Base-by-base conservation (phyloP, 2,797 vertebrate species). In the Chelidonichthys spinosus region DNA sequence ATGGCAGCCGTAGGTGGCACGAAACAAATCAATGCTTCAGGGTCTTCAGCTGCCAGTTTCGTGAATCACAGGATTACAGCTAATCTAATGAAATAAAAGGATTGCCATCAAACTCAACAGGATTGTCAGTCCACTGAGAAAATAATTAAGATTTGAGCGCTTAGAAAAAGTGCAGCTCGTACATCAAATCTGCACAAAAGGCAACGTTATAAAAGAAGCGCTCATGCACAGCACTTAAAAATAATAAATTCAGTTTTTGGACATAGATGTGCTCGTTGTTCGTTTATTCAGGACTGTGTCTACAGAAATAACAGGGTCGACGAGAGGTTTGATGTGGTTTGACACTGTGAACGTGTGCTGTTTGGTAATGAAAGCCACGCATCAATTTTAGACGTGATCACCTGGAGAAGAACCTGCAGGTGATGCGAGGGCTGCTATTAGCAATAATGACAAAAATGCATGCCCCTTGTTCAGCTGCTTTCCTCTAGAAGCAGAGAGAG, bases 21-120 rank as follows among this genome's bases (percentile, higher is more conserved):
- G 46, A 64, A 86, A 74, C 46, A 72, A 76, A 79, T 71, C 59
- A 53, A 17, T 76, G 60, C 0, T 55, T 77, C 72, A 56, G 6
- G 54, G 61, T 60, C 40, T 40, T n/a, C 55, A 65, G 67, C 69
- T 79, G 80, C 67, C 81, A 82, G 70, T 52, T 42, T 60, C 18
- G 73, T 82, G 72, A 85, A 72, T 82, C 73, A 76, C 60, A 83
- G 73, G 73, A 79, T 78, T 78, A 83, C 15, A 37, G 77, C 60
- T 74, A 66, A 78, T 76, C 55, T 76, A 58, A 72, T 60, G 72
- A 64, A 72, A 76, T 52, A 72, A 87, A 73, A 71, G 42, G 39
- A 76, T 14, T 43, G 36, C 62, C 62, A 70, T 70, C 69, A 66
- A 76, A 85, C 40, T 62, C 39, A 65, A 85, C 42, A 75, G 58